Conservation (phyloP, 2,797 vertebrate species). For the Lepus oiostolus region DNA sequence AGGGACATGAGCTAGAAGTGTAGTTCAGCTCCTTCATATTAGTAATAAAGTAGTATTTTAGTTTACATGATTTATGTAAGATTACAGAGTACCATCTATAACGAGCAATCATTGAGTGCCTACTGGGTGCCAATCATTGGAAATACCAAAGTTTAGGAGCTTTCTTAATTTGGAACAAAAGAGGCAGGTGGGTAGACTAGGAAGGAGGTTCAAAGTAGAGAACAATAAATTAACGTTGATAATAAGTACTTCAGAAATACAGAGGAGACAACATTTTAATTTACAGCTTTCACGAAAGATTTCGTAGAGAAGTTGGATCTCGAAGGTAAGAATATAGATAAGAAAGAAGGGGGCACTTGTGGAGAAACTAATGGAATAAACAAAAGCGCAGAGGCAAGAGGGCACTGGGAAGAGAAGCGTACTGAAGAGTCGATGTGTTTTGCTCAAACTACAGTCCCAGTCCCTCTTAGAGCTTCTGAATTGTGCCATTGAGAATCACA, state of each 20-base stretch:
- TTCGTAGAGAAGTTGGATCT: neutral
- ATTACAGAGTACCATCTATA: neutral
- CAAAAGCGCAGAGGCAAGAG: neutral
- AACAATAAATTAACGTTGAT: neutral
- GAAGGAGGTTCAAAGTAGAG: neutral
- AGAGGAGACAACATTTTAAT: conserved; percentile 20
- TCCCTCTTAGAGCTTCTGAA: neutral
- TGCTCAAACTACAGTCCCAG: neutral
- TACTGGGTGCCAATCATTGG: neutral
- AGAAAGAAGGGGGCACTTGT: neutral
- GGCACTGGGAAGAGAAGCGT: neutral
- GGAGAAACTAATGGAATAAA: neutral
- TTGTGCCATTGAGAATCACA: neutral
- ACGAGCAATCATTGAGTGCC: neutral
- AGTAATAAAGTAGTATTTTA: neutral
- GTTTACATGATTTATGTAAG: neutral
- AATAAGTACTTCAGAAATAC: conserved; percentile 7
- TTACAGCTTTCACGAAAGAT: neutral
- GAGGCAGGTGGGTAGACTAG: neutral
- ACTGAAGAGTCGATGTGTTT: neutral
- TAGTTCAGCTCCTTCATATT: neutral
- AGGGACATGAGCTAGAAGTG: neutral
- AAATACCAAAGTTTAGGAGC: neutral
- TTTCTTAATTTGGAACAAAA: neutral
- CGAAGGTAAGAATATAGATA: neutral